Evolutionary conservation across 2,888 invertebrate species (phyloP).

Genomic region (Coleophora deauratella): DNA sequence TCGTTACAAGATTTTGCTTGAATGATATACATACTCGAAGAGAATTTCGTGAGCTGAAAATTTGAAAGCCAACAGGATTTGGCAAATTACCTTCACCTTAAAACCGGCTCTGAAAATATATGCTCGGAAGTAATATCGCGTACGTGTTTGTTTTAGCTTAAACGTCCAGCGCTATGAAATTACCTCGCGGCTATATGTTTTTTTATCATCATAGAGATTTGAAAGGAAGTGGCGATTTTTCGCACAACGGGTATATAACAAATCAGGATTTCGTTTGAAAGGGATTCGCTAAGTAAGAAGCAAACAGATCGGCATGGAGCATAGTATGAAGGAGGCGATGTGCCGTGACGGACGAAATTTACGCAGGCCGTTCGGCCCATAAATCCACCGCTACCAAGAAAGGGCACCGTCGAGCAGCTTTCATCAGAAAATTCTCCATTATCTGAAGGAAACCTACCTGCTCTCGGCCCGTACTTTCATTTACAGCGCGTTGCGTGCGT

Average conservation of each 20-base stretch:
- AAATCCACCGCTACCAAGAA: constrained; percentile 61
- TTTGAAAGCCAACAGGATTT: constrained; percentile 42
- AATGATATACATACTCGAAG: constrained; percentile 14
- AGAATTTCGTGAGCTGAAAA: constrained; percentile 19
- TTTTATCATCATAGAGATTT: too few species aligned
- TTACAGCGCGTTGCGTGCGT: constrained; percentile 69
- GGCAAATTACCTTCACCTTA: constrained; percentile 47
- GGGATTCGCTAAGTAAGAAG: too few species aligned
- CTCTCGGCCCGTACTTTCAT: constrained; percentile 61
- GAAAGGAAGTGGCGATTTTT: too few species aligned
- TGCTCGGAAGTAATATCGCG: constrained; percentile 44
- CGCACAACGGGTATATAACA: too few species aligned
- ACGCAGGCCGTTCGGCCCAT: constrained; percentile 49
- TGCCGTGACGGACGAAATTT: constrained; percentile 55
- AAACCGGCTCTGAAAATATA: constrained; percentile 44
- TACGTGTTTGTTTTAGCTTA: constrained; percentile 56
- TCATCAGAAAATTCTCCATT: constrained; percentile 71
- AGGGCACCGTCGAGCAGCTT: constrained; percentile 61
- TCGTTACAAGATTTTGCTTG: not conserved
- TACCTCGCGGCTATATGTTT: constrained; percentile 42
- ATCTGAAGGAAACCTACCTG: constrained; percentile 66
- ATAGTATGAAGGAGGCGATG: constrained; percentile 42
- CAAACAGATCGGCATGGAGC: constrained; percentile 32
- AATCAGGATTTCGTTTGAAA: too few species aligned
- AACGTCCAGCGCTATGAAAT: constrained; percentile 45